These are phyloP conservation scores for Scaptomyza hsui DNA, from an alignment of 1,140 invertebrate genomes.

Conservation along the genomic window DNA sequence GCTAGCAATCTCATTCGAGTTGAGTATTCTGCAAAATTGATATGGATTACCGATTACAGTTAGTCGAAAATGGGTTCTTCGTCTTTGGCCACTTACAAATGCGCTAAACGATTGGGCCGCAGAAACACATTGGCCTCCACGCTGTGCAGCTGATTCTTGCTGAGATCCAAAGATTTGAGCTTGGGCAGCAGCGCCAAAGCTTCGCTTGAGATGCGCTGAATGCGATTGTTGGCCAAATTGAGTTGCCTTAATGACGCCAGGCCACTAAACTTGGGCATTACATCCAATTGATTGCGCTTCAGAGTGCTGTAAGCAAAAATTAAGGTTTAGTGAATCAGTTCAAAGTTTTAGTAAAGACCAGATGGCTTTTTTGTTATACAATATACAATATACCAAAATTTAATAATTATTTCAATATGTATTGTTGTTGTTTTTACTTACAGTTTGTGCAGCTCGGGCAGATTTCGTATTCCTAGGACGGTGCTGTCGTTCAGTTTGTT, in stretches of 20 bases:
- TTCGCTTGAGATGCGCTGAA: slow-evolving; percentile 86
- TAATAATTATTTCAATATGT: background rate
- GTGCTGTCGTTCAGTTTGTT: slow-evolving; percentile 86
- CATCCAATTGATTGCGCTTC: slow-evolving; percentile 76
- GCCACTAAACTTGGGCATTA: slow-evolving; percentile 73
- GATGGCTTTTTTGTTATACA: too few species aligned
- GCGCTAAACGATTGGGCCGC: slow-evolving; percentile 81
- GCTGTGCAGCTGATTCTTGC: slow-evolving; percentile 87
- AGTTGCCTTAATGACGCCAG: slow-evolving; percentile 84
- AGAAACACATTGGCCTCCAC: slow-evolving; percentile 85
- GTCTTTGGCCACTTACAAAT: slow-evolving; percentile 84
- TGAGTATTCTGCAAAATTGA: slow-evolving; percentile 87
- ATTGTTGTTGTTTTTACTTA: slow-evolving; percentile 49
- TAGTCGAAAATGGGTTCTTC: background rate
- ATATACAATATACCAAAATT: too few species aligned
- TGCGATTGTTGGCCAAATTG: slow-evolving; percentile 87
- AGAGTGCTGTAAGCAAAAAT: slow-evolving; percentile 42
- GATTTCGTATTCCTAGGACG: slow-evolving; percentile 84
- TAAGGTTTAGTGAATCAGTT: too few species aligned
- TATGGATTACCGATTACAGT: background rate
- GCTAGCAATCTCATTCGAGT: slow-evolving; percentile 89
- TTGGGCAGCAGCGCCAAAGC: slow-evolving; percentile 87
- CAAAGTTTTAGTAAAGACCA: too few species aligned
- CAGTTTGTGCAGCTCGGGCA: slow-evolving; percentile 83
- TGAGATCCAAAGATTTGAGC: slow-evolving; percentile 87